phyloP scores from a whole-genome alignment of 2,113 vertebrate genomes.

The Ornithorhynchus anatinus region DNA sequence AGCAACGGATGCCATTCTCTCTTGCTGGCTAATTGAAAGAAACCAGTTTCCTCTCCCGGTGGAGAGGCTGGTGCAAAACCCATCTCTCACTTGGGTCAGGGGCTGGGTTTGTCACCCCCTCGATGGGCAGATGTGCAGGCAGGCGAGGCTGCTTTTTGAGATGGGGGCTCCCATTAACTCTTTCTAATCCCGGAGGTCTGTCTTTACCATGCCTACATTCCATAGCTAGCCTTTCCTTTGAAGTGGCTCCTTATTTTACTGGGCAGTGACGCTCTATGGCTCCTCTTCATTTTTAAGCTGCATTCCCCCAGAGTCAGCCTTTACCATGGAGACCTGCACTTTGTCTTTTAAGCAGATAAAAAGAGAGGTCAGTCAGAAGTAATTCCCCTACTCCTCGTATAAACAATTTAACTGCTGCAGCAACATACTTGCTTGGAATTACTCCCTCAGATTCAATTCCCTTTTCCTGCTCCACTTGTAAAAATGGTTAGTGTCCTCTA shows the following conservation, averaged over 20 bases:
- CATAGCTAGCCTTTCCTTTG: constrained; percentile 36
- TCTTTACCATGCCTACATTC: constrained; percentile 60
- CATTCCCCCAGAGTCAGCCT: constrained; percentile 67
- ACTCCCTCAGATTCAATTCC: constrained; percentile 84
- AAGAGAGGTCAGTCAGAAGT: constrained; percentile 81
- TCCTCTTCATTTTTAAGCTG: constrained; percentile 61
- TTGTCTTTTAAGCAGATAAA: constrained; percentile 83
- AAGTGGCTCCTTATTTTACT: constrained; percentile 49
- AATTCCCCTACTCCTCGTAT: constrained; percentile 80
- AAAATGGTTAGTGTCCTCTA: constrained; percentile 82
- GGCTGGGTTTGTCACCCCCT: constrained; percentile 2
- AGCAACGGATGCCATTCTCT: too few species aligned
- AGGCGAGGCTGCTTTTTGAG: not conserved
- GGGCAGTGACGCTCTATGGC: constrained; percentile 41
- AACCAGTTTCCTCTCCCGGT: not conserved
- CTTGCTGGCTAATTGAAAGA: too few species aligned
- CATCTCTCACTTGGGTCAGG: constrained; percentile 22
- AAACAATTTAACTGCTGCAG: constrained; percentile 79
- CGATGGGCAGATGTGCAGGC: not conserved
- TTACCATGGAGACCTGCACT: constrained; percentile 72
- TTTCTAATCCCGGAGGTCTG: constrained; percentile 44
- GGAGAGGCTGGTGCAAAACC: constrained; percentile 17
- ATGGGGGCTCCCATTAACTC: constrained; percentile 16
- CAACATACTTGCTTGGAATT: constrained; percentile 81
- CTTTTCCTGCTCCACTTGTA: constrained; percentile 83